Evolutionary conservation across 2,113 vertebrate genomes (phyloP).

Genomic region (Nothobranchius furzeri): DNA sequence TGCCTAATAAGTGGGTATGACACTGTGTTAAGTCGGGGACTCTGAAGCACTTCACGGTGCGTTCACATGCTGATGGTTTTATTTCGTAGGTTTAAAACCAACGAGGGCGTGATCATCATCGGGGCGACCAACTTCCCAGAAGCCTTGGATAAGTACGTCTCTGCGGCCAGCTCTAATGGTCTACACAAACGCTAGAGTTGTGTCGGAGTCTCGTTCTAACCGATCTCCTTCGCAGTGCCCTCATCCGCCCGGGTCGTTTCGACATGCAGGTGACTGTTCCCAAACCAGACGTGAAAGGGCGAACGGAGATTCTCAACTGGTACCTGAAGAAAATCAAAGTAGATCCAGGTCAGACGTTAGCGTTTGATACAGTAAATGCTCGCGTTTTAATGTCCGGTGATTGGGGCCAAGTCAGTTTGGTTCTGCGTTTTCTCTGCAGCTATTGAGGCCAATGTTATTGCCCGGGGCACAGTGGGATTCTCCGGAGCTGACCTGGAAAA

Average conservation of each 20-base stretch:
- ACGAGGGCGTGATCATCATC: constrained; percentile 98
- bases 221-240: constrained; percentile 77
- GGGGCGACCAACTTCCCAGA: constrained; percentile 98
- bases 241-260: constrained; percentile 95
- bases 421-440: constrained; percentile 49
- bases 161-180: background rate
- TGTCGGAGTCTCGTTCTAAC: background rate
- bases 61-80: background rate
- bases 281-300: constrained; percentile 93
- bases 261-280: constrained; percentile 99
- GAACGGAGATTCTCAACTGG: constrained; percentile 97
- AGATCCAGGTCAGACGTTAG: constrained; percentile 81
- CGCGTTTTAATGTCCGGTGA: background rate
- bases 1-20: no score
- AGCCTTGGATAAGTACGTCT: constrained; percentile 94
- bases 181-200: fast-evolving
- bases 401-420: background rate
- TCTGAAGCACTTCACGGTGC: no score
- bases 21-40: no score
- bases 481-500: constrained; percentile 98
- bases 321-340: constrained; percentile 98
- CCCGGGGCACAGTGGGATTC: constrained; percentile 96
- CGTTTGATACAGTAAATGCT: background rate
- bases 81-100: constrained; percentile 90
- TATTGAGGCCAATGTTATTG: constrained; percentile 91